Evolutionary conservation across 2,113 vertebrate species (phyloP).

Genomic region (Bos taurus): DNA sequence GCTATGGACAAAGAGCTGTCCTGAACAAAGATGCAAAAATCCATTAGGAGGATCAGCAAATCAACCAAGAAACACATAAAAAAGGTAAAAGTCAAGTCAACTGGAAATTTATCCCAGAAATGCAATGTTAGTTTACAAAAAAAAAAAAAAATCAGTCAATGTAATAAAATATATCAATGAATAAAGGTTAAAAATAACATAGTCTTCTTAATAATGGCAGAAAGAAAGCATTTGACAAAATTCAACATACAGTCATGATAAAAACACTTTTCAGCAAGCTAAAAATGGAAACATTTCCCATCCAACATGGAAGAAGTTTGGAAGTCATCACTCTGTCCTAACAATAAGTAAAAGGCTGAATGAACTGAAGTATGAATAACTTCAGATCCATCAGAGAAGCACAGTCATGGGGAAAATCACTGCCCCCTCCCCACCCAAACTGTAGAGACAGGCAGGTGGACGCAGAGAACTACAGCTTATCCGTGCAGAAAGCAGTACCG

Average conservation of each 20-base stretch:
- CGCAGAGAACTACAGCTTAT: background rate
- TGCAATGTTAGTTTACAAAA: background rate
- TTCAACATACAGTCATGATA: background rate
- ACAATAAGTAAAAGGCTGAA: background rate
- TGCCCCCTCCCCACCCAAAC: background rate
- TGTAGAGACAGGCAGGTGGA: background rate
- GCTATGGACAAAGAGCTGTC: background rate
- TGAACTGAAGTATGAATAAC: background rate
- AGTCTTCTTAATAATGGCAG: background rate
- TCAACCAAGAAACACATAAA: background rate
- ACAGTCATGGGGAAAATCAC: background rate
- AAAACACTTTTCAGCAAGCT: background rate
- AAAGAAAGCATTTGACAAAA: background rate
- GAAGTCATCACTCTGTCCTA: background rate
- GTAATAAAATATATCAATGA: background rate
- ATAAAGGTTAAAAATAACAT: background rate
- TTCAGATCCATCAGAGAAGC: background rate
- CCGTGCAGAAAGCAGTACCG: background rate
- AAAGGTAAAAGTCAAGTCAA: background rate
- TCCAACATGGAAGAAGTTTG: background rate
- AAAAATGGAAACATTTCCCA: slow-evolving; percentile 12
- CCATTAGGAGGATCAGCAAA: background rate
- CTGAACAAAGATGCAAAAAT: background rate
- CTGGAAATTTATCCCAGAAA: background rate
- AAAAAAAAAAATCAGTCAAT: background rate